Evolutionary conservation across 2,113 vertebrate genomes (phyloP), one percentile per base, ranked within the genome.

Genomic region (Malaclemys terrapin): DNA sequence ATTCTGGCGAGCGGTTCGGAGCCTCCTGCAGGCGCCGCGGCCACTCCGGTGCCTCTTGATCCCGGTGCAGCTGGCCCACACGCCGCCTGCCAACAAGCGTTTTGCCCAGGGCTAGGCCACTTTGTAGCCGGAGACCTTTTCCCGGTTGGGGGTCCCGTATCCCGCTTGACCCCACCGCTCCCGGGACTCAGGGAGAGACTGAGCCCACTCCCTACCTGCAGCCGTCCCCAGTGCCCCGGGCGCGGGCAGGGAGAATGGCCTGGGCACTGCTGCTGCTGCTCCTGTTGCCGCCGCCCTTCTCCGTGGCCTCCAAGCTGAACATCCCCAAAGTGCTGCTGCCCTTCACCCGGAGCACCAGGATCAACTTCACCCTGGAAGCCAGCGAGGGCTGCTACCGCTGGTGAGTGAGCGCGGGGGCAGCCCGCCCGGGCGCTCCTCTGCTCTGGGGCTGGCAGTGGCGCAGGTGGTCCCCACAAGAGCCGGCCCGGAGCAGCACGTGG

Each of bases 311-410:
- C 52, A 99, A 98, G 95, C 98, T 99, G 52, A 99, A 99, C 93
- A 98, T 99, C 5, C 99, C 99, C 87, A 99, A 99, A 96, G 99
- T 99, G 89, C 95, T 99, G 95, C 97, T 99, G 14, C 99, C 99
- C 19, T 99, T 99, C 86, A 98, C 99, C 38, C 98, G 99, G 86
- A 96, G 98, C 84, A 99, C 99, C 52, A 98, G 97, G 85, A 99
- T 99, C 57, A 99, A 99, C 98, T 99, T 99, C 98, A 99, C 99
- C 8, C 93, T 99, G 98, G 99, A 99, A 95, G 99, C 99, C 29
- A 99, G 98, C 19, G 99, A 99, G 52, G 99, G 99, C 82, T 99
- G 99, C 98, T 99, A 99, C 98, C 98, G 98, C 98, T 99, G 99
- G 99, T 99, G 97, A 99, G 99, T 98, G 93, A 25, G 80, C 65